phyloP scores from a whole-genome alignment of 2,888 invertebrate species.

The Oxyteleia sp. region DNA sequence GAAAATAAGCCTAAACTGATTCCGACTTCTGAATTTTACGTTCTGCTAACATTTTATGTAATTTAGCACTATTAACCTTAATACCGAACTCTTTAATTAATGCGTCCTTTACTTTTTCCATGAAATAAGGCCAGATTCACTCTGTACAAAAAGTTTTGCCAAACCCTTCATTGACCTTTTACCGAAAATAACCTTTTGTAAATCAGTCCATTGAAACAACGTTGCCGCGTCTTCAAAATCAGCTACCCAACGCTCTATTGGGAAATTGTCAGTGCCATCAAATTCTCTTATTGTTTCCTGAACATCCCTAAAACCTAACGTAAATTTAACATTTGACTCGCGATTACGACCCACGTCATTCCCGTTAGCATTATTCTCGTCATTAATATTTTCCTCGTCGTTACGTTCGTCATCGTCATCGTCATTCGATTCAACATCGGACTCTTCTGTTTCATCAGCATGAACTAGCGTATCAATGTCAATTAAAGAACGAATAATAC shows the following conservation, averaged over 20 bases:
- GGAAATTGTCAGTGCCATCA: conserved; percentile 12
- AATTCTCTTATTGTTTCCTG: conserved; percentile 38
- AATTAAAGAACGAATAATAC: not conserved
- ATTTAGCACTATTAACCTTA: no score
- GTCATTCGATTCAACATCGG: not conserved
- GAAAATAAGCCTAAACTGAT: conserved; percentile 25
- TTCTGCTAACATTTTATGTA: not conserved
- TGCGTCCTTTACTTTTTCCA: no score
- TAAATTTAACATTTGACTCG: not conserved
- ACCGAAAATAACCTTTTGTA: conserved; percentile 41
- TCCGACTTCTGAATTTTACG: conserved; percentile 4
- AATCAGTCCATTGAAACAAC: conserved; percentile 38
- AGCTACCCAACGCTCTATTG: conserved; percentile 41
- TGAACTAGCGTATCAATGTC: not conserved
- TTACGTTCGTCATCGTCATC: conserved; percentile 3
- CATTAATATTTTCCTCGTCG: not conserved
- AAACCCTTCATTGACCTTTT: conserved; percentile 37
- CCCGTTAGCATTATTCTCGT: not conserved
- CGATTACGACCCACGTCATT: no score
- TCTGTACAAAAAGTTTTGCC: conserved; percentile 37
- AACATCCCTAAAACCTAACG: conserved; percentile 19
- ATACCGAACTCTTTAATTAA: no score
- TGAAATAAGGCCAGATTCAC: no score
- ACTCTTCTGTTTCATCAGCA: not conserved
- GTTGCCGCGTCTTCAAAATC: conserved; percentile 46